A percentile compares a stretch with the other conserved stretches of the same genome.
Conservation (phyloP, 2,113 vertebrate species). For the Lophotis ruficrista region DNA sequence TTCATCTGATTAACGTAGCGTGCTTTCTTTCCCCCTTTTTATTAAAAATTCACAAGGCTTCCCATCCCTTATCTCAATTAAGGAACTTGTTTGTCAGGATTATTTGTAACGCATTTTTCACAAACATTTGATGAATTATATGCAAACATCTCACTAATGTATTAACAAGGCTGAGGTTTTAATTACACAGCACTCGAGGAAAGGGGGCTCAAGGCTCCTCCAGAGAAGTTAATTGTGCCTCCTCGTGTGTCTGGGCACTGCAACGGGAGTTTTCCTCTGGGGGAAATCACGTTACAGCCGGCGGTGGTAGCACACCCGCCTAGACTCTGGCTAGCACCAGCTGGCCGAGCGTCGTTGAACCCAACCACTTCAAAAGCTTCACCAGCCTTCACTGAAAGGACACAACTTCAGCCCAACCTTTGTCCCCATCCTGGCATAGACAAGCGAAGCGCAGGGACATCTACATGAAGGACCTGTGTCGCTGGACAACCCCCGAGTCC, state of each 20-base stretch:
- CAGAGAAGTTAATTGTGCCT: not conserved
- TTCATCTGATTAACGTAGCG: constrained; percentile 21
- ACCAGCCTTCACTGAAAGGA: not conserved
- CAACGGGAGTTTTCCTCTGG: not conserved
- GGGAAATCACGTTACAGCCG: not conserved
- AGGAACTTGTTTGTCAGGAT: constrained; percentile 58
- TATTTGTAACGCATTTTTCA: constrained; percentile 70
- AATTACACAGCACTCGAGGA: constrained; percentile 46
- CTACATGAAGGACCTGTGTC: not conserved
- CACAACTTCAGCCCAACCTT: not conserved
- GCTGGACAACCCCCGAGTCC: not conserved
- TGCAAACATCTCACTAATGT: constrained; percentile 57
- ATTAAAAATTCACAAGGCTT: constrained; percentile 75
- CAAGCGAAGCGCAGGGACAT: not conserved
- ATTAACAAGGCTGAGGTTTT: constrained; percentile 56
- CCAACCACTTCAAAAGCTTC: not conserved
- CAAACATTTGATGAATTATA: constrained; percentile 75
- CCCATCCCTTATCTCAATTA: constrained; percentile 64
- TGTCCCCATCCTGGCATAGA: not conserved
- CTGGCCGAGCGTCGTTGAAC: not conserved
- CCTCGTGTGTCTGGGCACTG: not conserved
- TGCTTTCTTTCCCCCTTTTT: constrained; percentile 42
- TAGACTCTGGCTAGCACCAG: not conserved
- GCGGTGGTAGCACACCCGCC: not conserved
- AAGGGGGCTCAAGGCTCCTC: not conserved